A percentile compares a stretch with the other conserved stretches of the same genome.
phyloP scores from a whole-genome alignment of 2,888 invertebrate genomes.

The Omphaloscelis lunosa region DNA sequence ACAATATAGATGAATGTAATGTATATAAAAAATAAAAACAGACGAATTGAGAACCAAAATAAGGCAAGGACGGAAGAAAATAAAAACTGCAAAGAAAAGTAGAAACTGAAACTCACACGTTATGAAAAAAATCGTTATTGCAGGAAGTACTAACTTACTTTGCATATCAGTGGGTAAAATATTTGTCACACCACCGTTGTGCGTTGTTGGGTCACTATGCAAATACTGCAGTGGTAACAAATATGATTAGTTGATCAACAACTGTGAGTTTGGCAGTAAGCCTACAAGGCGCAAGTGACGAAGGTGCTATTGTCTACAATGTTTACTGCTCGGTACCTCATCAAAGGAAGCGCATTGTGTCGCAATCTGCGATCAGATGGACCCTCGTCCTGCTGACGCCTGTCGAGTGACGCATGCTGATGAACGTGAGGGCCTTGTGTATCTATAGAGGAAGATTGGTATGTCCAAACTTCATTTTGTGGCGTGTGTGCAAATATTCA shows the following conservation, averaged over 20 bases:
- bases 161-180: background rate
- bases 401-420: conserved; percentile 23
- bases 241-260: background rate
- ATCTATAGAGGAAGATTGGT: background rate
- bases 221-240: background rate
- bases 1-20: too few relatives aligned
- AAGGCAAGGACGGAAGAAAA: background rate
- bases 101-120: background rate
- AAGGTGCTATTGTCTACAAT: conserved; percentile 35
- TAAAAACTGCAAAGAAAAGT: background rate
- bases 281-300: conserved; percentile 22
- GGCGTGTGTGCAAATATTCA: background rate
- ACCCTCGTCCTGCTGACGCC: conserved; percentile 40
- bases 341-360: conserved; percentile 49
- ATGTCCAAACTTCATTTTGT: background rate
- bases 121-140: background rate
- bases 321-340: background rate
- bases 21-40: too few relatives aligned
- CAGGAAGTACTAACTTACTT: background rate
- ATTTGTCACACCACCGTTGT: background rate
- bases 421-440: conserved; percentile 1
- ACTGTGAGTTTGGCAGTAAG: conserved; percentile 6
- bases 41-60: background rate
- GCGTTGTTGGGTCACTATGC: background rate
- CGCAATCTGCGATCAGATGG: conserved; percentile 41